phyloP scores from a whole-genome alignment of 2,113 vertebrate genomes.

The Myotis lucifugus region DNA sequence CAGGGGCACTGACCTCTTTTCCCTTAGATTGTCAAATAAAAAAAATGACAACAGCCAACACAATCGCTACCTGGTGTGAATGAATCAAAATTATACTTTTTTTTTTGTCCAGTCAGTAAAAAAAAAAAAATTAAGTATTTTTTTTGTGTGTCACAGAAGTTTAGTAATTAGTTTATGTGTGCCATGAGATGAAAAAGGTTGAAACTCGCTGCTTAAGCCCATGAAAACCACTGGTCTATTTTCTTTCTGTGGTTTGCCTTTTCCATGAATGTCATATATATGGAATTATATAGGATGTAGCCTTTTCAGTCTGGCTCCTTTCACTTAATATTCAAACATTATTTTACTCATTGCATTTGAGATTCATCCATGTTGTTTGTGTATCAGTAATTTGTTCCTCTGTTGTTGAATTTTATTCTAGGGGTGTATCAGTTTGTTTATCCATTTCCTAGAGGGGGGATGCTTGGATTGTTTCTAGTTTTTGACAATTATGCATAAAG shows the following conservation, averaged over 20 bases:
- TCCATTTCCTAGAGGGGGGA: neutral
- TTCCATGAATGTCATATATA: neutral
- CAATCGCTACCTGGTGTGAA: neutral
- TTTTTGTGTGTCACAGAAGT: neutral
- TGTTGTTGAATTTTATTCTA: neutral
- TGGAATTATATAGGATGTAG: neutral
- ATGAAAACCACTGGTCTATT: neutral
- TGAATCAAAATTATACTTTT: neutral
- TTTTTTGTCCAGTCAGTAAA: neutral
- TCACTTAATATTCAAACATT: neutral
- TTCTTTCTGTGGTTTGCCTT: neutral
- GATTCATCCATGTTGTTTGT: neutral
- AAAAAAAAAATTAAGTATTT: neutral
- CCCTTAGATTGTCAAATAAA: neutral
- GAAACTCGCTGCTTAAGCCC: neutral
- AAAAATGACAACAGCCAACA: neutral
- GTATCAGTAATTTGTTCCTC: neutral
- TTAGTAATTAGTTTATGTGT: neutral
- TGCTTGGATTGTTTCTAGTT: constrained; percentile 28
- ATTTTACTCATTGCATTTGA: neutral
- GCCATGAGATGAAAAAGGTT: neutral
- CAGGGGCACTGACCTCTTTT: neutral
- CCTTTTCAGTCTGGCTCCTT: neutral
- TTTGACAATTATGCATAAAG: neutral
- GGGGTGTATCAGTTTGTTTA: neutral